Evolutionary conservation across 2,797 vertebrate genomes (phyloP).

Genomic region (Scolopax rusticola): DNA sequence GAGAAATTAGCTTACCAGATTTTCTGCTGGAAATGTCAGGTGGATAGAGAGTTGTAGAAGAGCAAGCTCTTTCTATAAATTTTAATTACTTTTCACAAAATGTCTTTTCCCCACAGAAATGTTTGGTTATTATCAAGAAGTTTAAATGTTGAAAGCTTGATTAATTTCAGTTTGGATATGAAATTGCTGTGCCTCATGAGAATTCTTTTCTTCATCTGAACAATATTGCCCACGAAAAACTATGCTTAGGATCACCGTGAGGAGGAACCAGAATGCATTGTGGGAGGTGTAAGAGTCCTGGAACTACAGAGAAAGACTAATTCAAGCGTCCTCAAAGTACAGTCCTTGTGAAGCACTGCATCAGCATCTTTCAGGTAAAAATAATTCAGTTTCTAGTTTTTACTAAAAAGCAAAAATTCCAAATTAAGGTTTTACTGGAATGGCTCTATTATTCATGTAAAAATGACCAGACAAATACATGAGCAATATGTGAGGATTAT

Average conservation of each 20-base stretch:
- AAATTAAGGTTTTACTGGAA: neutral
- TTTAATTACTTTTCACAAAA: neutral
- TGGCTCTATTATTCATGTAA: neutral
- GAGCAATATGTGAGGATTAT: too few relatives aligned
- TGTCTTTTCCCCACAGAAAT: neutral
- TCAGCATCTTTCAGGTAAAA: neutral
- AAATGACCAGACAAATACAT: neutral
- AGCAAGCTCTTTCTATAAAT: neutral
- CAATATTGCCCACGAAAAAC: neutral
- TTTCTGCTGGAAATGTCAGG: neutral
- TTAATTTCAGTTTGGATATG: neutral
- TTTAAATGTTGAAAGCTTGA: neutral
- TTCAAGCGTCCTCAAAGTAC: neutral
- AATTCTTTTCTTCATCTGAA: neutral
- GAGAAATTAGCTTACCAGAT: neutral
- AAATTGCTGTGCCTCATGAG: neutral
- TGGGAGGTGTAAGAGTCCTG: neutral
- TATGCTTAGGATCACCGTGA: neutral
- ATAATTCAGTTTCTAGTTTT: neutral
- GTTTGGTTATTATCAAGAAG: neutral
- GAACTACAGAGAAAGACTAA: neutral
- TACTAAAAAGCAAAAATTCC: neutral
- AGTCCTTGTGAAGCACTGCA: neutral
- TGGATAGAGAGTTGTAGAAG: neutral
- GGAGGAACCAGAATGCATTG: neutral